phyloP scores from a whole-genome alignment of 2,888 invertebrate genomes.

The Ryuthela nishihirai region DNA sequence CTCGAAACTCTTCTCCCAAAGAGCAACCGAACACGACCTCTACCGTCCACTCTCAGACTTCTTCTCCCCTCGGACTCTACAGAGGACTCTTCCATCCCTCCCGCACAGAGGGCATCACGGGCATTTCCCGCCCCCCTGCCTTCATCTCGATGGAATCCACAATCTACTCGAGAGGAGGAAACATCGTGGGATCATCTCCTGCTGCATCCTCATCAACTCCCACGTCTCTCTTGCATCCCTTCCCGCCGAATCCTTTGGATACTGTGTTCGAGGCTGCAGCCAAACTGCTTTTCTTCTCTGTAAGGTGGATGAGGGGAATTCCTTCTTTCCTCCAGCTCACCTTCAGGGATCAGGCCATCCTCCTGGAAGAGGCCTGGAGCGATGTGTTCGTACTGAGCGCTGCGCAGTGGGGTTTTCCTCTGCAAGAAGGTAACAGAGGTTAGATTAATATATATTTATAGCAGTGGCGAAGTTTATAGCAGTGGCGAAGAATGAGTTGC shows the following conservation, averaged over 20 bases:
- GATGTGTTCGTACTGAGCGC: constrained; percentile 78
- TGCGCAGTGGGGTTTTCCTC: constrained; percentile 71
- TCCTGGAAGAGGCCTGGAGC: constrained; percentile 76
- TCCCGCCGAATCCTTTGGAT: constrained; percentile 54
- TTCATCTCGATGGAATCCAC: too few relatives aligned
- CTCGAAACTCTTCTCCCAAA: constrained; percentile 7
- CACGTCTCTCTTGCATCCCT: constrained; percentile 51
- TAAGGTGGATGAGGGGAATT: constrained; percentile 75
- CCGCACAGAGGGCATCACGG: constrained; percentile 44
- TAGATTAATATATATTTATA: too few relatives aligned
- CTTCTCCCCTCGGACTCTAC: too few relatives aligned
- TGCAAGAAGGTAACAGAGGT: constrained; percentile 74
- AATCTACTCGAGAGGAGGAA: too few relatives aligned
- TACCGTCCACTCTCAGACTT: constrained; percentile 3
- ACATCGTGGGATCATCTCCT: too few relatives aligned
- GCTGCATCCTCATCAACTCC: too few relatives aligned
- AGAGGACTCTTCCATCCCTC: background rate
- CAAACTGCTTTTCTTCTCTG: constrained; percentile 68
- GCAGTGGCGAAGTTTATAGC: too few relatives aligned
- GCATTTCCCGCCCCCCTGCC: too few relatives aligned
- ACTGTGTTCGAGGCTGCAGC: constrained; percentile 58
- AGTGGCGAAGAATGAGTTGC: too few relatives aligned
- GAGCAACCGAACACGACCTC: constrained; percentile 10
- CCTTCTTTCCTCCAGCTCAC: constrained; percentile 68
- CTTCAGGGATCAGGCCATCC: constrained; percentile 65